Conservation (phyloP, 2,113 vertebrate species). For the Macquaria australasica region DNA sequence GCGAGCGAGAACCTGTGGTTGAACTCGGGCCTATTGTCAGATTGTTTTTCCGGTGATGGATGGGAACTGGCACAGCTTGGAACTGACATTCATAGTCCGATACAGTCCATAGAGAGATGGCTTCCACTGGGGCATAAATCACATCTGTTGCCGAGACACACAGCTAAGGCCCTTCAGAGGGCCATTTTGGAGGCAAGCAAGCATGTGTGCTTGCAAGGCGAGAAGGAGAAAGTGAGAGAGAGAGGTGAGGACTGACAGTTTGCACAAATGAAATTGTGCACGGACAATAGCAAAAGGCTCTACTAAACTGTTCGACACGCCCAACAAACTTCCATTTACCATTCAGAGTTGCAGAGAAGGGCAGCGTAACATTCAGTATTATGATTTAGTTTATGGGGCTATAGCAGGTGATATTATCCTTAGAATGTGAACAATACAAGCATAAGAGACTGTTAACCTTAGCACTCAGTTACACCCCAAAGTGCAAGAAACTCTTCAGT, state of each 20-base stretch:
- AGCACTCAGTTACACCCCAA: conserved; percentile 23
- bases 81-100: conserved; percentile 77
- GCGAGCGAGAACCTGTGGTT: conserved; percentile 47
- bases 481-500: background rate
- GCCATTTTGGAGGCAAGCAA: conserved; percentile 58
- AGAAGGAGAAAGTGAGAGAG: background rate
- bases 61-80: conserved; percentile 57
- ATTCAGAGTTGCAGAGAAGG: conserved; percentile 27
- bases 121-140: conserved; percentile 73
- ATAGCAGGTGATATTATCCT: conserved; percentile 24
- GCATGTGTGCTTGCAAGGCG: conserved; percentile 30
- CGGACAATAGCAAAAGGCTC: conserved; percentile 32
- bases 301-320: conserved; percentile 51
- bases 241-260: conserved; percentile 28
- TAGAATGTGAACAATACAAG: conserved; percentile 29
- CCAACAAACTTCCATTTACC: conserved; percentile 60
- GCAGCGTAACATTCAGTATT: conserved; percentile 31
- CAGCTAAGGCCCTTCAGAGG: conserved; percentile 43
- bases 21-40: conserved; percentile 64
- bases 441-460: conserved; percentile 49
- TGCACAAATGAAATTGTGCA: conserved; percentile 52
- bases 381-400: conserved; percentile 45
- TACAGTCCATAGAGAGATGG: conserved; percentile 70
- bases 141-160: conserved; percentile 49
- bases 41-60: conserved; percentile 69